Base-by-base conservation (phyloP, 1,140 invertebrate species). In the Calephelis virginiensis region DNA sequence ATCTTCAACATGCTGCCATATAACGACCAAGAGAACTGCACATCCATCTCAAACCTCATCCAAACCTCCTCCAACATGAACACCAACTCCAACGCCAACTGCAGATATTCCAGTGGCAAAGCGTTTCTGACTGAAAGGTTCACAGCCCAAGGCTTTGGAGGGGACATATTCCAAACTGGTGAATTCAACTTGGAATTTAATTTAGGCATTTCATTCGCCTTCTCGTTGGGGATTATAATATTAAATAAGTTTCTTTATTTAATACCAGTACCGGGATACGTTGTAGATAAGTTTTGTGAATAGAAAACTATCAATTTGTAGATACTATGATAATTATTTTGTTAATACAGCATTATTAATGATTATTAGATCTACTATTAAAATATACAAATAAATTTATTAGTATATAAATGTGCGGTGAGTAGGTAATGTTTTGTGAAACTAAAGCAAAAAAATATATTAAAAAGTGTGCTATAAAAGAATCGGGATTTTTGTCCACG, bases 221-320 rank as follows among this genome's bases (percentile, higher is more conserved):
- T 98, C 80, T 94, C 96, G 0, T 87, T 96, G 7, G 96, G 95
- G 9, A 93, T 97, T 63, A 94, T 96, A 68, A 92, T 97, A 61
- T 92, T 97, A 0, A 98, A 98, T 80, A 94, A 97, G 75, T 92
- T 98, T 63, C 87, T 98, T 13, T 98, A 98, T 87, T 86, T 97
- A 11, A 93, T 98, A 69, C 97, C 97, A 0, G 83, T 98, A 66
- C 97, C 97, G 0, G 93, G 94, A n/a, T 96, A 95, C 81, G 93
- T 98, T 7, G 97, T 96, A 83, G 94, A 95, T 28, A 98, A 98
- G 90, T 98, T 98, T 89, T 93, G 96, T 80, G 96, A 90, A 69
- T 89, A 78, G 62, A 65, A 1, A 28, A 28, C 28, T 28, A 28
- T 2, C 28, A 28, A 28, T 28, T 28, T 28, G 28, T 28, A 28